Evolutionary conservation across 2,797 vertebrate species (phyloP).

Genomic region (Pachyuromys duprasi): DNA sequence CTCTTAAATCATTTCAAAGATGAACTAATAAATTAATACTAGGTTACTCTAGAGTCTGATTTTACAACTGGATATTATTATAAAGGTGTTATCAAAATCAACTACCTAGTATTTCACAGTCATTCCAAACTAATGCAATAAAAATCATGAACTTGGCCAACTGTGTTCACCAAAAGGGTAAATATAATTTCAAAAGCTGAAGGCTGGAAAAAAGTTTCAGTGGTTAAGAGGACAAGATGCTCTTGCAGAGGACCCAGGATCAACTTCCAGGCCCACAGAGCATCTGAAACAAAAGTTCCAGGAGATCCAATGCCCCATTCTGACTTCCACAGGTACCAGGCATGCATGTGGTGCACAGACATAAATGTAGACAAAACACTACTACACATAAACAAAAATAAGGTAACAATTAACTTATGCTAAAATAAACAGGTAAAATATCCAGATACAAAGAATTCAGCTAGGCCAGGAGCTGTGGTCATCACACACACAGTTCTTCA

Average conservation of each 20-base stretch:
- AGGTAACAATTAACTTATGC: slow-evolving; percentile 27
- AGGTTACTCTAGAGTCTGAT: slow-evolving; percentile 33
- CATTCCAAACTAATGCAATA: slow-evolving; percentile 5
- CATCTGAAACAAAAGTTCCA: neutral
- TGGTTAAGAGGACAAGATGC: neutral
- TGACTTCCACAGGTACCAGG: neutral
- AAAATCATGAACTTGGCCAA: slow-evolving; percentile 23
- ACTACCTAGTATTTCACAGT: neutral
- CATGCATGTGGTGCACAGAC: too few relatives aligned
- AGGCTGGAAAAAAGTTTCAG: neutral
- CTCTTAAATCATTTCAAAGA: slow-evolving; percentile 27
- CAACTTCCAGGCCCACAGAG: neutral
- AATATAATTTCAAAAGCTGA: slow-evolving; percentile 47
- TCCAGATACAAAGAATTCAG: neutral
- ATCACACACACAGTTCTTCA: slow-evolving; percentile 8
- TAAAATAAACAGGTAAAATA: slow-evolving; percentile 64
- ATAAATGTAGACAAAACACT: neutral
- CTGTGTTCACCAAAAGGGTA: neutral
- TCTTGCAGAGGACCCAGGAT: neutral
- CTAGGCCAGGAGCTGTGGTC: neutral
- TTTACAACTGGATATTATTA: slow-evolving; percentile 50
- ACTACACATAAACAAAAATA: neutral
- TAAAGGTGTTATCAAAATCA: slow-evolving; percentile 14
- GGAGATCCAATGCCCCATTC: neutral
- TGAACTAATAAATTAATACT: slow-evolving; percentile 6